A percentile compares a stretch with the other conserved stretches of the same genome.
These are phyloP conservation scores for Drosophila setosimentum DNA, from an alignment of 2,888 invertebrate genomes.

Conservation along the genomic window DNA sequence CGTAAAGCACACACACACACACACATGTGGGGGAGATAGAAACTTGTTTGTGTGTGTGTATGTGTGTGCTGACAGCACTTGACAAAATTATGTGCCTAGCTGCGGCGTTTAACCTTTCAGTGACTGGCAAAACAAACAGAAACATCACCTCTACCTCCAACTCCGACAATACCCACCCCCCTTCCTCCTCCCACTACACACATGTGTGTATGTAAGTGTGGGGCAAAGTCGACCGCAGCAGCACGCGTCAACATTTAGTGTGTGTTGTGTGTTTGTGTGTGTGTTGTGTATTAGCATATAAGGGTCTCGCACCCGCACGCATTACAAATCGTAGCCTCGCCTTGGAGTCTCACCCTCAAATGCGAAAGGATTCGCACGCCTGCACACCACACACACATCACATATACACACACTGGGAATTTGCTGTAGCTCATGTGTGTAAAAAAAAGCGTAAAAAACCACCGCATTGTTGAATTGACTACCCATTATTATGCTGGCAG, in stretches of 20 bases:
- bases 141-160: conserved; percentile 10
- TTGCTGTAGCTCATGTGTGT: conserved; percentile 48
- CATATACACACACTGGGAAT: conserved; percentile 16
- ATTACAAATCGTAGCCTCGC: conserved; percentile 64
- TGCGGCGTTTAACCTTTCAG: conserved; percentile 78
- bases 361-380: conserved; percentile 76
- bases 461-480: conserved; percentile 50
- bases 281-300: conserved; percentile 66
- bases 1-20: conserved; percentile 50
- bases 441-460: conserved; percentile 51
- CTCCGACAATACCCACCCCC: background rate
- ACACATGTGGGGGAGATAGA: conserved; percentile 34
- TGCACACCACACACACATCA: conserved; percentile 48
- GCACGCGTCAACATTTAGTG: conserved; percentile 78
- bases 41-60: conserved; percentile 18
- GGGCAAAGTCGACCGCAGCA: conserved; percentile 55
- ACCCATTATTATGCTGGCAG: conserved; percentile 48
- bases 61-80: conserved; percentile 73
- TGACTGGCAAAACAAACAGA: conserved; percentile 53
- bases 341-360: conserved; percentile 43
- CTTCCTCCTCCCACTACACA: conserved; percentile 11
- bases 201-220: conserved; percentile 27
- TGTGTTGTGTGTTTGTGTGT: conserved; percentile 44
- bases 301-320: conserved; percentile 54
- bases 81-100: conserved; percentile 77